Evolutionary conservation across 2,888 invertebrate species (phyloP), one percentile per base, ranked within the genome.

Genomic region (Spilosoma lubricipeda): DNA sequence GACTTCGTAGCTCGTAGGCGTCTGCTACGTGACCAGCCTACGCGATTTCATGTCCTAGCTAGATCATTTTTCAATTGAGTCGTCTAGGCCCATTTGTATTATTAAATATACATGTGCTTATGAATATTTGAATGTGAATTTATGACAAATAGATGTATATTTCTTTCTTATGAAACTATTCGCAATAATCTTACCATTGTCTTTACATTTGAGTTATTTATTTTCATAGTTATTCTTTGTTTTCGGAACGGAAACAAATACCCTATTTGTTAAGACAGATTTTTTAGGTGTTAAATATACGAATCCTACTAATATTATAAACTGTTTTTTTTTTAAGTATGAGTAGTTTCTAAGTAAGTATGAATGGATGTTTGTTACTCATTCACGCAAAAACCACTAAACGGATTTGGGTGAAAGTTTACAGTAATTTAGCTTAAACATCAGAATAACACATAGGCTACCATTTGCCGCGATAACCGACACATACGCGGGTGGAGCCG

Each of bases 21-120:
- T 71, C 72, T 74, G 87, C 91, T 91, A 92, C 92, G 91, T 90
- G 91, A 86, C 77, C 74, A 70, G 90, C 87, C 91, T 91, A 91
- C 91, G 87, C 71, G 85, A 83, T 82, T 84, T 83, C 84, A 78
- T 72, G 70, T 77, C 80, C 83, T 83, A 85, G 84, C 78, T 23
- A 75, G 82, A 80, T 80, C 67, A 77, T 82, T 85, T 83, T 86
- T 85, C 85, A 80, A 89, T 88, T 86, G 79, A 74, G 59, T 66
- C 73, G 67, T 72, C 66, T 74, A 72, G 52, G 39, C 64, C 70
- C 65, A 70, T 66, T 71, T 23, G 45, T 13, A 65, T 59, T 39
- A 56, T 36, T 27, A 23, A 13, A 39, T 33, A 56, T 39, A 39
- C 33, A 68, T 70, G 7, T 33, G 11, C 13, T 67, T 20, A 20